A percentile compares a stretch with the other conserved stretches of the same genome.
Conservation (phyloP, 2,888 invertebrate genomes). For the Drosophila limbata region DNA sequence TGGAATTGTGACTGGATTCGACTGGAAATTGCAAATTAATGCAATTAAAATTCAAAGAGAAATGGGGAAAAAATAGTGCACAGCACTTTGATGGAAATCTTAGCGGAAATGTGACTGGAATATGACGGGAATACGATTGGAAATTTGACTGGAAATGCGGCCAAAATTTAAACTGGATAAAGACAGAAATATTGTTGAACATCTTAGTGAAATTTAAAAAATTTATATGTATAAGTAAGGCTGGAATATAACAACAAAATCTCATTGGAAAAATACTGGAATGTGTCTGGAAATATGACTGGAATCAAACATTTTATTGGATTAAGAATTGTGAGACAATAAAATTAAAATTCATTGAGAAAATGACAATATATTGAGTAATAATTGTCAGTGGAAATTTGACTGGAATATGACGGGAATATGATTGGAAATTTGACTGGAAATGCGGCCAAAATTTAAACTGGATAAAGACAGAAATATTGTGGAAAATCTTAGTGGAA, state of each 20-base stretch:
- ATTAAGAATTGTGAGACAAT: too few relatives aligned
- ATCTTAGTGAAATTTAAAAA: too few relatives aligned
- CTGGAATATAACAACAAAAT: not conserved
- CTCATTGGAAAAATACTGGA: not conserved
- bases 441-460: not conserved
- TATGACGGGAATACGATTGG: not conserved
- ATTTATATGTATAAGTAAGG: too few relatives aligned
- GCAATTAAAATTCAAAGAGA: not conserved
- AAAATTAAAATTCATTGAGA: too few relatives aligned
- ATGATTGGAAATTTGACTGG: not conserved
- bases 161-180: not conserved
- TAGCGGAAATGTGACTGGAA: not conserved
- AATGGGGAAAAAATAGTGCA: not conserved
- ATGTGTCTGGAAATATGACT: not conserved
- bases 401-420: not conserved
- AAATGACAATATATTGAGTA: too few relatives aligned
- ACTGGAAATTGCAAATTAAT: slow-evolving; percentile 4
- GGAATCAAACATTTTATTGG: too few relatives aligned
- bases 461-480: too few relatives aligned
- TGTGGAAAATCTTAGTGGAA: too few relatives aligned
- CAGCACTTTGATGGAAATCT: not conserved
- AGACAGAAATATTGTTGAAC: too few relatives aligned
- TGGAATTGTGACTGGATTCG: not conserved
- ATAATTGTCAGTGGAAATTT: not conserved
- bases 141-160: not conserved